Evolutionary conservation across 2,797 vertebrate species (phyloP), one percentile per base, ranked within the genome.

Genomic region (Paramormyrops hopkinsi): DNA sequence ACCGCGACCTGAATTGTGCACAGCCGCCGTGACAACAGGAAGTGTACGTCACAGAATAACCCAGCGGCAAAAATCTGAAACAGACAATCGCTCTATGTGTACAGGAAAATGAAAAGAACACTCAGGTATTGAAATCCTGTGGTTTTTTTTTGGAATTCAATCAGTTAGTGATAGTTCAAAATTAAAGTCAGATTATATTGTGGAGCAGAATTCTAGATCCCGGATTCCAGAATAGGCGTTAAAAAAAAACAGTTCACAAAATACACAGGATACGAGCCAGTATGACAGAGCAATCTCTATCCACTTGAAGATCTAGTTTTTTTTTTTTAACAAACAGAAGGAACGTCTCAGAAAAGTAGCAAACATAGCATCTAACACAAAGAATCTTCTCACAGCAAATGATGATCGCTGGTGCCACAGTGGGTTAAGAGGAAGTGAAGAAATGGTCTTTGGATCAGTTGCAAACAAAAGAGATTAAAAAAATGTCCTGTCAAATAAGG

Each of bases 391-490:
- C 33, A 4, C 19, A n/a, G 76, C 76, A 82, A 46, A 82, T 11
- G 17, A n/a, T 46, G 41, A 46, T 22, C 19, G 2, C 37, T 82
- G 76, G 41, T 82, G 41, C 37, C 41, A 82, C 41, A 46, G 41
- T n/a, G 76, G 41, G 76, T 82, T 82, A 82, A 82, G 76, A 82
- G 76, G 76, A 82, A 82, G 17, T 82, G 76, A 82, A 44, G 4
- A 82, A 46, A 46, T 6, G 19, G 76, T 11, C 76, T 46, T 44
- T 79, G 73, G 37, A 79, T 79, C 73, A 44, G 73, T 19, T 44
- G 14, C 37, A 22, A 82, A 46, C 33, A 65, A 37, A 37, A 73
- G 14, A 79, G 37, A 79, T n/a, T 8, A 9, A n/a, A 46, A 44
- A 46, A n/a, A 82, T 0, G 9, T 46, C 76, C 76, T 82, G 37